Percentiles rank a stretch among this genome's conserved stretches.
Evolutionary conservation across 2,797 vertebrate species (phyloP).

Genomic region (Balearica regulorum): DNA sequence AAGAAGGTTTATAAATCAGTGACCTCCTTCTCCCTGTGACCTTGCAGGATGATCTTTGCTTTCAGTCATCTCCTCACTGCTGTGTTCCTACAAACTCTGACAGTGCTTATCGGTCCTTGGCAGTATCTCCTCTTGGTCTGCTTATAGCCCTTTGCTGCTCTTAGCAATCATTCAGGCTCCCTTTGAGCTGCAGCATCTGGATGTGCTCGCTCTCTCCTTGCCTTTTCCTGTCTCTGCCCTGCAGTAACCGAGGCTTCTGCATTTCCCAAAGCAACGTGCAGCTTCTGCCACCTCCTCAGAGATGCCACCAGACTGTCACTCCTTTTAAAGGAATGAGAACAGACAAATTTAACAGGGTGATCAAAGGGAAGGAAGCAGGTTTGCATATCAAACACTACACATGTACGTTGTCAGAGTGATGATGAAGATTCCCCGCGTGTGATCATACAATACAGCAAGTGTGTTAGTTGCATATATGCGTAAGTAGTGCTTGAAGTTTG

Average conservation of each 20-base stretch:
- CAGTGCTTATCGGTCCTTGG: neutral
- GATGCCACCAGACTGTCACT: neutral
- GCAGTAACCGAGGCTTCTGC: neutral
- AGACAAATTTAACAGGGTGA: neutral
- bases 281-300: neutral
- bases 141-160: neutral
- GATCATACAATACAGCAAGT: neutral
- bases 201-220: neutral
- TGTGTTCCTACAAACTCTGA: neutral
- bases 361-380: neutral
- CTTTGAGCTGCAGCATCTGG: neutral
- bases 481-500: neutral
- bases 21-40: neutral
- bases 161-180: neutral
- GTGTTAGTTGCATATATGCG: neutral
- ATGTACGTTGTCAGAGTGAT: neutral
- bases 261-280: neutral
- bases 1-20: neutral
- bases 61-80: neutral
- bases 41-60: neutral
- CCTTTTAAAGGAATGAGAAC: neutral
- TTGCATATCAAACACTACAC: neutral
- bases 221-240: neutral
- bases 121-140: neutral
- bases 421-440: neutral